Evolutionary conservation across 2,797 vertebrate species (phyloP).

Genomic region (Paguma larvata): DNA sequence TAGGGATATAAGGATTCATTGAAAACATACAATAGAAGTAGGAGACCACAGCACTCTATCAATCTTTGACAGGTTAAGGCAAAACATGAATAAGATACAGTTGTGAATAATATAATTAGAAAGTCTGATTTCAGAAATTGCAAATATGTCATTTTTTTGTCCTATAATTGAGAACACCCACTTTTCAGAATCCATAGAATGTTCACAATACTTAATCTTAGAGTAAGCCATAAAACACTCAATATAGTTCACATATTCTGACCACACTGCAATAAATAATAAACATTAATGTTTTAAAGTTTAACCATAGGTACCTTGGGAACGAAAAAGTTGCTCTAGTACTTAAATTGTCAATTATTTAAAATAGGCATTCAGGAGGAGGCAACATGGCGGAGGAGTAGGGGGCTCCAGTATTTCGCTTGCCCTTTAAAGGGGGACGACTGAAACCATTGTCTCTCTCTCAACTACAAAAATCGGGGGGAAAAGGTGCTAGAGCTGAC

Average conservation of each 20-base stretch:
- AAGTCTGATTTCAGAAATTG: not conserved
- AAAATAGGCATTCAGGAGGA: constrained; percentile 4
- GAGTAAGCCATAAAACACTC: not conserved
- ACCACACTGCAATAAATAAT: not conserved
- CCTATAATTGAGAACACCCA: not conserved
- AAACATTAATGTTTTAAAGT: not conserved
- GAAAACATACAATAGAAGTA: not conserved
- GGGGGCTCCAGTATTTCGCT: too few species aligned
- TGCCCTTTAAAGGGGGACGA: too few species aligned
- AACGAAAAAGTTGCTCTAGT: not conserved
- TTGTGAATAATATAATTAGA: not conserved
- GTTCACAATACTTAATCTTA: not conserved
- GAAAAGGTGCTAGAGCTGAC: too few species aligned
- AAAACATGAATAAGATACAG: not conserved
- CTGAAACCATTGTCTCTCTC: too few species aligned
- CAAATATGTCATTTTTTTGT: not conserved
- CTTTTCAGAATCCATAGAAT: not conserved
- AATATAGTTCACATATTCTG: not conserved
- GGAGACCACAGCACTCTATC: not conserved
- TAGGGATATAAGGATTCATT: not conserved
- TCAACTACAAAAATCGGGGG: too few species aligned
- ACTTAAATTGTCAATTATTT: not conserved
- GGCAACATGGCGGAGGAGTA: too few species aligned
- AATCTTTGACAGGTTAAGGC: not conserved
- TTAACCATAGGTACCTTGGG: not conserved